phyloP scores from a whole-genome alignment of 2,113 vertebrate genomes.

The Piaya cayana region DNA sequence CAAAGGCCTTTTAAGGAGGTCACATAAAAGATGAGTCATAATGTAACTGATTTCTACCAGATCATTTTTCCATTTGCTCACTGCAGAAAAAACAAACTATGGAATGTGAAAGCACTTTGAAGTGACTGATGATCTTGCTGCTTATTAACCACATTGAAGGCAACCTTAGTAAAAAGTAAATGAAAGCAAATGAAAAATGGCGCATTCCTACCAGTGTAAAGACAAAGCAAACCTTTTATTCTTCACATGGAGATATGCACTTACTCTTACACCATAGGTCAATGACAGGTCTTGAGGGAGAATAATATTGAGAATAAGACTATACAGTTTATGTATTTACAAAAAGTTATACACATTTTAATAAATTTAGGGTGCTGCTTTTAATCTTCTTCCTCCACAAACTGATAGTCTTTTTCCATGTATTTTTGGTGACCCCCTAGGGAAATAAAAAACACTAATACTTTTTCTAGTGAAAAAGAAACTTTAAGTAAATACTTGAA shows the following conservation, averaged over 20 bases:
- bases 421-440: background rate
- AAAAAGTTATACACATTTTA: background rate
- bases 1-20: slow-evolving; percentile 35
- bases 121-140: slow-evolving; percentile 53
- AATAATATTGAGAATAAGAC: background rate
- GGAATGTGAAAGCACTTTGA: slow-evolving; percentile 36
- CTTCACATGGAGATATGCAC: background rate
- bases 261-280: background rate
- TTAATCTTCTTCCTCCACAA: background rate
- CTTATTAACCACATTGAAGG: slow-evolving; percentile 37
- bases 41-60: slow-evolving; percentile 53
- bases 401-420: background rate
- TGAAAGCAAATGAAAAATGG: background rate
- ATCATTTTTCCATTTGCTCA: slow-evolving; percentile 38
- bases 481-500: background rate
- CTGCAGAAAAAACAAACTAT: slow-evolving; percentile 50
- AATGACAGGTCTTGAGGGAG: background rate
- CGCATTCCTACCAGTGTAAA: background rate
- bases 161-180: background rate
- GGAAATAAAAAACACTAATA: background rate
- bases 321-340: background rate
- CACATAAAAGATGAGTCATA: slow-evolving; percentile 56
- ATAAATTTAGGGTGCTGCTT: background rate
- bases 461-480: background rate
- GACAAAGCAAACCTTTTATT: background rate